Conservation (phyloP, 2,888 invertebrate species). For the Empis livida region DNA sequence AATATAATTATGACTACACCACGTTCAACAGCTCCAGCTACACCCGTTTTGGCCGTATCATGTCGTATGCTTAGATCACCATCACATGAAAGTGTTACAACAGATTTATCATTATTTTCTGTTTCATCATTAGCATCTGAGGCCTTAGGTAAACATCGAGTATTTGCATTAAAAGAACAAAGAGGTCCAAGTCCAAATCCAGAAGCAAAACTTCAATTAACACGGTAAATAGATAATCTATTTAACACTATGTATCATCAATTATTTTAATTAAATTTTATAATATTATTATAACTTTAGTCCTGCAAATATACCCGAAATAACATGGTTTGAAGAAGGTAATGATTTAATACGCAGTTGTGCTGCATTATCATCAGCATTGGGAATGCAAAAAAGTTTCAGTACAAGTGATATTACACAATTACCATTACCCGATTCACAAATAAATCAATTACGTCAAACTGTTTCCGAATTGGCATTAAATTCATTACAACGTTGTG, state of each 20-base stretch:
- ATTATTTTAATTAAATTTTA: not conserved
- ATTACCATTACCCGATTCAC: conserved; percentile 38
- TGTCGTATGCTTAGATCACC: conserved; percentile 62
- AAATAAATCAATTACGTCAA: conserved; percentile 24
- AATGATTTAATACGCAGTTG: conserved; percentile 67
- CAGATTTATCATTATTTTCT: conserved; percentile 67
- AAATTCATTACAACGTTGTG: conserved; percentile 42
- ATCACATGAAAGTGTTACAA: conserved; percentile 73
- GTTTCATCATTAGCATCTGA: conserved; percentile 54
- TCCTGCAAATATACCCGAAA: conserved; percentile 47
- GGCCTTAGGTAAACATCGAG: conserved; percentile 31
- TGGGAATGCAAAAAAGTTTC: conserved; percentile 73
- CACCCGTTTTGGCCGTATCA: conserved; percentile 34
- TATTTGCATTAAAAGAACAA: conserved; percentile 39
- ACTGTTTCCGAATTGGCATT: conserved; percentile 46
- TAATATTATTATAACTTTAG: conserved; percentile 1
- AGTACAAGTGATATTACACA: conserved; percentile 66
- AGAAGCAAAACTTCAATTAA: conserved; percentile 37
- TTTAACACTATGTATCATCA: not conserved
- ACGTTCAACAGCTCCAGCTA: conserved; percentile 11
- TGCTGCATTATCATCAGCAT: conserved; percentile 62
- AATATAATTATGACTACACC: too few species aligned
- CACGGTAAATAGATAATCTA: conserved; percentile 8
- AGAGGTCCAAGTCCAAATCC: conserved; percentile 63
- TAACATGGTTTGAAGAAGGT: conserved; percentile 59